Conservation (phyloP, 1,140 invertebrate genomes). For the Heliconius melpomene region DNA sequence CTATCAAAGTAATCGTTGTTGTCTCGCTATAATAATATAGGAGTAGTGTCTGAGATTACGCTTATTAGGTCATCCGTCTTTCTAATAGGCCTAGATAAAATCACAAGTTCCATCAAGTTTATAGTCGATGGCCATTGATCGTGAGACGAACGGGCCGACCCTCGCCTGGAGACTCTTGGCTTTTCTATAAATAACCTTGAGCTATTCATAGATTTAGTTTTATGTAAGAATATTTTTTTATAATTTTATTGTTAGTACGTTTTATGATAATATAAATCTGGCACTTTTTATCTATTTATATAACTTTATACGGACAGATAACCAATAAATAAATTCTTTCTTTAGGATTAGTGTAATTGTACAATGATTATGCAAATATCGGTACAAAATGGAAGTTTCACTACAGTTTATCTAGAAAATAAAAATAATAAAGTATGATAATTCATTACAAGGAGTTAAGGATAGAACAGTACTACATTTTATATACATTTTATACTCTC, state of each 20-base stretch:
- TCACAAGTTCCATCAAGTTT: conserved; percentile 41
- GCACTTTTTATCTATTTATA: background rate
- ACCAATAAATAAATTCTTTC: background rate
- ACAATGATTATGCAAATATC: background rate
- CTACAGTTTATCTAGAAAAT: background rate
- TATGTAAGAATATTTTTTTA: background rate
- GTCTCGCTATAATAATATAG: conserved; percentile 31
- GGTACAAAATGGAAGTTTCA: background rate
- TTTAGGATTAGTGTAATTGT: too few relatives aligned
- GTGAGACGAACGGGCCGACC: conserved; percentile 32
- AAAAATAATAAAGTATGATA: background rate
- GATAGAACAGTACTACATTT: background rate
- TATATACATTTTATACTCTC: background rate
- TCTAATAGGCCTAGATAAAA: conserved; percentile 45
- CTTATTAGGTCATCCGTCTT: conserved; percentile 43
- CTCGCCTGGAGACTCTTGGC: conserved; percentile 31
- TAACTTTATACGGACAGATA: background rate
- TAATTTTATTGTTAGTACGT: too few relatives aligned
- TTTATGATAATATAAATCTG: background rate
- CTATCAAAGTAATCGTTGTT: conserved; percentile 25
- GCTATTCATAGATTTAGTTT: conserved; percentile 31
- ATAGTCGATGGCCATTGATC: conserved; percentile 40
- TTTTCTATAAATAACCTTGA: conserved; percentile 41
- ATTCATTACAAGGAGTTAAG: background rate
- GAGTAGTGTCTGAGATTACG: conserved; percentile 38